Conservation (phyloP, 1,140 invertebrate genomes). For the Mycetomoellerius zeteki region DNA sequence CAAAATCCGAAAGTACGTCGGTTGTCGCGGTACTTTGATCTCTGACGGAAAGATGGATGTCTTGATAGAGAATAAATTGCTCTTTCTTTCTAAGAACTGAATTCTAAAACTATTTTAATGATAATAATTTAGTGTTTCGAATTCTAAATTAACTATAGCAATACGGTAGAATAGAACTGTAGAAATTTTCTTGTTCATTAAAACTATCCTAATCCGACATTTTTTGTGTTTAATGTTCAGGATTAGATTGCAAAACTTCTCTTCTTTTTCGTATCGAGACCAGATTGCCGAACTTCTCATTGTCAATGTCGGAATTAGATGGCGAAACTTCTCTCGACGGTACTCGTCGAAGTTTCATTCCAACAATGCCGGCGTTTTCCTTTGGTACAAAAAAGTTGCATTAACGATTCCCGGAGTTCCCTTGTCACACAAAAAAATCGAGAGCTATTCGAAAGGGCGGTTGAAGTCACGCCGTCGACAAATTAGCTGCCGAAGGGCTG, state of each 20-base stretch:
- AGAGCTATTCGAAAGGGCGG: conserved; percentile 44
- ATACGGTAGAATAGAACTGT: background rate
- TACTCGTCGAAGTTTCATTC: background rate
- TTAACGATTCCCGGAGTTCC: conserved; percentile 10
- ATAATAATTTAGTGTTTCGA: background rate
- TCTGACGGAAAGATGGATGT: background rate
- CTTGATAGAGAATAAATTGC: background rate
- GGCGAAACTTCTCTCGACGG: conserved; percentile 32
- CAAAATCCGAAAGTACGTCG: background rate
- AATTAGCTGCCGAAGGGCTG: conserved; percentile 73
- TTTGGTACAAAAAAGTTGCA: conserved; percentile 14
- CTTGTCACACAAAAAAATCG: conserved; percentile 39
- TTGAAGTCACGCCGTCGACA: conserved; percentile 75
- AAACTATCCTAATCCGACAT: background rate
- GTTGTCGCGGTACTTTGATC: background rate
- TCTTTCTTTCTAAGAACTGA: background rate
- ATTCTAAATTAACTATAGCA: background rate
- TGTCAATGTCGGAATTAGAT: conserved; percentile 45
- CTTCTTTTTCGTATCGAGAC: conserved; percentile 20
- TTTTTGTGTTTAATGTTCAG: conserved; percentile 2
- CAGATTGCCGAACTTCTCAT: conserved; percentile 38
- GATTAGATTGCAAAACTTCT: conserved; percentile 45
- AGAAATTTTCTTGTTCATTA: conserved; percentile 6
- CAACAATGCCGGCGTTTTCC: background rate
- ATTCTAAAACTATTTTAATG: background rate